phyloP scores from a whole-genome alignment of 2,888 invertebrate species.

The Drosophila meridionalis region DNA sequence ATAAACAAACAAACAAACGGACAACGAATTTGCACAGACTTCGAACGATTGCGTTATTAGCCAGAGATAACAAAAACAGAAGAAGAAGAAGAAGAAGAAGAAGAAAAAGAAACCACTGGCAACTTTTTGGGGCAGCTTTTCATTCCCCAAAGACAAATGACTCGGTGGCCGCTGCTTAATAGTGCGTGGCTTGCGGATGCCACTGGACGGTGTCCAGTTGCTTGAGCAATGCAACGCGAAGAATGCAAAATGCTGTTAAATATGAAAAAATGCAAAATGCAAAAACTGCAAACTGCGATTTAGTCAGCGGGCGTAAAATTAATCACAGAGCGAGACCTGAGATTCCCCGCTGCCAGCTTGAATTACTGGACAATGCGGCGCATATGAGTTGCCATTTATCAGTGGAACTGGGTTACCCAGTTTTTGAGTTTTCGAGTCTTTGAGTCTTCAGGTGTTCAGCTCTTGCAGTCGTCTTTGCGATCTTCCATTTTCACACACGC shows the following conservation, averaged over 20 bases:
- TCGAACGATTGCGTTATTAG: constrained; percentile 61
- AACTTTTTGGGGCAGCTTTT: constrained; percentile 41
- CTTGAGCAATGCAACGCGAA: constrained; percentile 49
- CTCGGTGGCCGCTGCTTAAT: constrained; percentile 68
- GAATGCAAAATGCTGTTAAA: constrained; percentile 36
- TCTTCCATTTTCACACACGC: constrained; percentile 20
- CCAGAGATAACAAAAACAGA: constrained; percentile 6
- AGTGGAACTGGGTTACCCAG: constrained; percentile 77
- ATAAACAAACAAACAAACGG: constrained; percentile 46
- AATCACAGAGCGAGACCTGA: constrained; percentile 52
- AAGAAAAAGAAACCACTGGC: constrained; percentile 39
- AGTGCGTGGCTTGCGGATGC: constrained; percentile 68
- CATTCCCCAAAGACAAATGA: constrained; percentile 31
- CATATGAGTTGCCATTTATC: constrained; percentile 64
- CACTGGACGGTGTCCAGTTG: constrained; percentile 51
- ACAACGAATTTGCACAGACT: constrained; percentile 53
- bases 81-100: background rate
- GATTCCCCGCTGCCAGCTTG: constrained; percentile 57
- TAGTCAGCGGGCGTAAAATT: constrained; percentile 74
- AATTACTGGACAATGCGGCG: constrained; percentile 60
- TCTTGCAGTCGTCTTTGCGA: background rate
- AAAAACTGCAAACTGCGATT: constrained; percentile 19
- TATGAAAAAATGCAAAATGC: constrained; percentile 34
- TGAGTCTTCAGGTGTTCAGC: background rate
- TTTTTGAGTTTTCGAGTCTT: constrained; percentile 28